Evolutionary conservation across 2,888 invertebrate species (phyloP).

Genomic region (Cheilosia soror): DNA sequence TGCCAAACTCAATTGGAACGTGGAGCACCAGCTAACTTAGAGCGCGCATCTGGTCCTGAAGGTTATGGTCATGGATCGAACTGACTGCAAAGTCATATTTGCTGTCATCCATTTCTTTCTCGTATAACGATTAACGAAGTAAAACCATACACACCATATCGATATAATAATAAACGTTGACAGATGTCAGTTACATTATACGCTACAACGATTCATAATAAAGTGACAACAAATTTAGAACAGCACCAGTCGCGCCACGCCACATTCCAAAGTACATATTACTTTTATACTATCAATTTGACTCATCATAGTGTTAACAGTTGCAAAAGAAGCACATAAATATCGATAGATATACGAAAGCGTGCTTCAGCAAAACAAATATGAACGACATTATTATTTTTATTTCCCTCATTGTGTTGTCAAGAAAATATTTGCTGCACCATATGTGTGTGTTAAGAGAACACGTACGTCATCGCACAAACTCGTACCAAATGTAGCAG

Average conservation of each 20-base stretch:
- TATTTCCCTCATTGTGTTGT: not conserved
- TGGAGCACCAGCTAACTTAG: no score
- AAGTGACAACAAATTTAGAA: no score
- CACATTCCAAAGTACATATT: not conserved
- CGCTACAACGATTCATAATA: no score
- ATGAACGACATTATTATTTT: not conserved
- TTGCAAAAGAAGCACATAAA: not conserved
- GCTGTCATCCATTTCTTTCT: no score
- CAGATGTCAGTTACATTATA: no score
- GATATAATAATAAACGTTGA: no score
- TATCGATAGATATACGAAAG: not conserved
- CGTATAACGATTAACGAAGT: no score
- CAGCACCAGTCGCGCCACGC: not conserved
- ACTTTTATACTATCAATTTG: not conserved
- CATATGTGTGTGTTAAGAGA: not conserved
- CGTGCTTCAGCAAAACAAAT: slow-evolving; percentile 1
- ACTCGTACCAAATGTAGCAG: not conserved
- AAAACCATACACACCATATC: no score
- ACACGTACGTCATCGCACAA: slow-evolving; percentile 7
- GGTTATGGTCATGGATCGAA: no score
- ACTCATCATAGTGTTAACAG: not conserved
- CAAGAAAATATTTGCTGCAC: not conserved
- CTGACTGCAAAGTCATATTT: no score
- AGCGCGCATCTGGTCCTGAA: no score
- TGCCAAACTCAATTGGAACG: no score